These are phyloP conservation scores for Lipotes vexillifer DNA, from an alignment of 2,113 vertebrate genomes.

Conservation along the genomic window DNA sequence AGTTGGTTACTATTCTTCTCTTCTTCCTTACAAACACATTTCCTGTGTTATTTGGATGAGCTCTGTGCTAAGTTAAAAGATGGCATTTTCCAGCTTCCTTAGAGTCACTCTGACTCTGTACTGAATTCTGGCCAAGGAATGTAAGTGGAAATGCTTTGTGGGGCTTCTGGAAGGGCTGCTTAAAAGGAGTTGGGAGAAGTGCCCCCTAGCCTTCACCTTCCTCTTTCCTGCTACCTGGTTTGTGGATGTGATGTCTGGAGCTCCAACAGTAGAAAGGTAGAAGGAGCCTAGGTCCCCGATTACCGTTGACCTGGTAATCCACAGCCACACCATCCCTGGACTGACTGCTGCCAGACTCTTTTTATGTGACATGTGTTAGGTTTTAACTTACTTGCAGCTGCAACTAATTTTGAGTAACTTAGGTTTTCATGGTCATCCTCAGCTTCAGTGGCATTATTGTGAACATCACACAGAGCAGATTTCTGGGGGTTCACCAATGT, in stretches of 20 bases:
- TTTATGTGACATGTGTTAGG: background rate
- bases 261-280: background rate
- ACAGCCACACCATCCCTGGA: background rate
- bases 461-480: background rate
- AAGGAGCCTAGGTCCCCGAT: background rate
- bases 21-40: background rate
- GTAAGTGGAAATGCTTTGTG: background rate
- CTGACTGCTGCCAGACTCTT: background rate
- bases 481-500: background rate
- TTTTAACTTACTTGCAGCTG: background rate
- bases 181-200: background rate
- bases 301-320: background rate
- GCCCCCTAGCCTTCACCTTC: background rate
- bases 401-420: background rate
- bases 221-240: background rate
- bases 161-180: background rate
- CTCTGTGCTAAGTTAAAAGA: background rate
- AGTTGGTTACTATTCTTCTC: background rate
- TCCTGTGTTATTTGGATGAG: background rate
- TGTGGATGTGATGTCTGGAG: background rate
- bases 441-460: background rate
- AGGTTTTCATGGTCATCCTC: background rate
- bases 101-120: background rate
- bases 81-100: background rate
- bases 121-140: background rate